Percentiles rank a stretch among this genome's conserved stretches.
phyloP scores from a whole-genome alignment of 2,888 invertebrate genomes.

The Trichogramma evanescens region DNA sequence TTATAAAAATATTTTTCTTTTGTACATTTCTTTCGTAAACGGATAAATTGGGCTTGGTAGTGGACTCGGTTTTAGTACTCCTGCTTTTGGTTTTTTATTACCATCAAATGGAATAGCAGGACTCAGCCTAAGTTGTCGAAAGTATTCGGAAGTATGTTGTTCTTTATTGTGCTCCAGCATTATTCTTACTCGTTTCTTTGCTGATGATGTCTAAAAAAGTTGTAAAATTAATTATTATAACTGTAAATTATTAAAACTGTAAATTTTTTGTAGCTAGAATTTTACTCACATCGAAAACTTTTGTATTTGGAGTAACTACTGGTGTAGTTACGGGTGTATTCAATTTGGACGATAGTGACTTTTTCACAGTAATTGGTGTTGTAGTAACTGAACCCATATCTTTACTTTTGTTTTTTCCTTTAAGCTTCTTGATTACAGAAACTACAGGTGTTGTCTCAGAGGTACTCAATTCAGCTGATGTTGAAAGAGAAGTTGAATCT shows the following conservation, averaged over 20 bases:
- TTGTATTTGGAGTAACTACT: not conserved
- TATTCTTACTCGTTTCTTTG: constrained; percentile 66
- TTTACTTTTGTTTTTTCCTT: too few species aligned
- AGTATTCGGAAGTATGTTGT: constrained; percentile 68
- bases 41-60: constrained; percentile 70
- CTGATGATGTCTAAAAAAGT: constrained; percentile 15
- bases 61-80: constrained; percentile 64
- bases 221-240: too few species aligned
- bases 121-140: constrained; percentile 61
- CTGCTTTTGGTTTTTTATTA: constrained; percentile 60
- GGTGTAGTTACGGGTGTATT: too few species aligned
- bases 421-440: too few species aligned
- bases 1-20: constrained; percentile 35
- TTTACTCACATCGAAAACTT: not conserved
- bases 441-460: too few species aligned
- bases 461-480: too few species aligned
- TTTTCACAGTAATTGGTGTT: too few species aligned
- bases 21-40: constrained; percentile 52
- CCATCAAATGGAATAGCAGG: constrained; percentile 73
- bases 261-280: not conserved
- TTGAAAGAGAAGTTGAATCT: too few species aligned
- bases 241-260: too few species aligned
- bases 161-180: constrained; percentile 62
- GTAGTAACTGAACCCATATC: too few species aligned
- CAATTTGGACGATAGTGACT: too few species aligned